Evolutionary conservation across 2,113 vertebrate genomes (phyloP).

Genomic region (Platycercus adscitus): DNA sequence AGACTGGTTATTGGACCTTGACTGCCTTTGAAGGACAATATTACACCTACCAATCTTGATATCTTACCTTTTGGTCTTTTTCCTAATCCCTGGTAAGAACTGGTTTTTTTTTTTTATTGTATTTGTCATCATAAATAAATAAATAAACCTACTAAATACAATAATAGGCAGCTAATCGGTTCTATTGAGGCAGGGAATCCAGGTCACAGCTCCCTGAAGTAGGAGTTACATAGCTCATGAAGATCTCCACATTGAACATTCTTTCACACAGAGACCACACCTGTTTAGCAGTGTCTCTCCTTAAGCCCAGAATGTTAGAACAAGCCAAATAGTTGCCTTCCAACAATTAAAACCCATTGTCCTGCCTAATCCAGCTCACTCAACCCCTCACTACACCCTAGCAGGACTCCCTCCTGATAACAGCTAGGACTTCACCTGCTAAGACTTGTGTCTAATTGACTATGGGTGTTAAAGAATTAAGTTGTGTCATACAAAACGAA

Average conservation of each 20-base stretch:
- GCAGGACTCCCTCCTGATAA: background rate
- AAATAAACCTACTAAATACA: background rate
- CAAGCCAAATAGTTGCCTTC: background rate
- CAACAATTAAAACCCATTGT: background rate
- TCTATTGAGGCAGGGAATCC: background rate
- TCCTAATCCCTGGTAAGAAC: background rate
- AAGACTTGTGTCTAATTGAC: background rate
- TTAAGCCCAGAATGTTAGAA: background rate
- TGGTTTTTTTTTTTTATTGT: background rate
- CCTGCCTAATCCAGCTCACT: background rate
- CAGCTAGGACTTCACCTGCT: background rate
- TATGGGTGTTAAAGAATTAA: background rate
- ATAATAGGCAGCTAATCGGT: background rate
- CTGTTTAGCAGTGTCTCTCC: background rate
- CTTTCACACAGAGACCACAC: background rate
- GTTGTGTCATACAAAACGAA: background rate
- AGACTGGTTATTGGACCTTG: background rate
- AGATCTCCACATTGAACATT: background rate
- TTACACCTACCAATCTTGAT: background rate
- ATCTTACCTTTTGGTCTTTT: background rate
- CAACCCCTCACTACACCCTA: background rate
- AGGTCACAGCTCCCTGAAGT: background rate
- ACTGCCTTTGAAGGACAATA: background rate
- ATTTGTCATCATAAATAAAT: background rate
- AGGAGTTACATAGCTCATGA: background rate